Evolutionary conservation across 1,140 invertebrate species (phyloP).

Genomic region (Brachionus paranguensis): DNA sequence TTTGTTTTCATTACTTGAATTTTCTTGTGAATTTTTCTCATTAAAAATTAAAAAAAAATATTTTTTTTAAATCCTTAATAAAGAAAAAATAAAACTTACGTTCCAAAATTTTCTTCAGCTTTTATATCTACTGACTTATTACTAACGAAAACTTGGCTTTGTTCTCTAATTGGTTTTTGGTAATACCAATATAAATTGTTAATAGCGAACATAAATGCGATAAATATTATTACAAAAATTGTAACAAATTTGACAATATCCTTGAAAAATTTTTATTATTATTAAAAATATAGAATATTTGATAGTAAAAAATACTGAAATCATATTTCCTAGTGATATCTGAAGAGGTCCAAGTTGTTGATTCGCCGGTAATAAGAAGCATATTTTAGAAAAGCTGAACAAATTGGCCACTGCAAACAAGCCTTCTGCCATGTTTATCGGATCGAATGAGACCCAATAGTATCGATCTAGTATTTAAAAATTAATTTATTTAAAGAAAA

Average conservation of each 20-base stretch:
- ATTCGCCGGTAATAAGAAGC: constrained; percentile 56
- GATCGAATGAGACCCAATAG: constrained; percentile 47
- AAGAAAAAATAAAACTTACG: not conserved
- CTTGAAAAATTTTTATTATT: constrained; percentile 43
- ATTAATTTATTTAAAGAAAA: not conserved
- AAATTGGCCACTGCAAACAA: constrained; percentile 49
- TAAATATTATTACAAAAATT: constrained; percentile 48
- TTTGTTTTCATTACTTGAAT: no score
- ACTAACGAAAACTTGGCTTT: not conserved
- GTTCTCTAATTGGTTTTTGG: constrained; percentile 48
- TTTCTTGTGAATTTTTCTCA: no score
- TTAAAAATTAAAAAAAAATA: no score
- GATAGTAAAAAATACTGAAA: constrained; percentile 44
- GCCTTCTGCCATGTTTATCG: constrained; percentile 47
- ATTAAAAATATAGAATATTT: not conserved
- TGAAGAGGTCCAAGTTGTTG: constrained; percentile 55
- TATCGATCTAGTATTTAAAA: constrained; percentile 46
- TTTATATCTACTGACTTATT: not conserved
- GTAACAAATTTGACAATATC: constrained; percentile 48
- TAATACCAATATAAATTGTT: constrained; percentile 57
- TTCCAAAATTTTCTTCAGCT: constrained; percentile 5
- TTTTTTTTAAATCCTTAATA: not conserved
- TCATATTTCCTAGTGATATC: constrained; percentile 55
- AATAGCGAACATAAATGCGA: constrained; percentile 55
- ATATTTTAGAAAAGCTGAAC: constrained; percentile 53